Conservation (phyloP, 1,140 invertebrate genomes). For the Spodoptera frugiperda region DNA sequence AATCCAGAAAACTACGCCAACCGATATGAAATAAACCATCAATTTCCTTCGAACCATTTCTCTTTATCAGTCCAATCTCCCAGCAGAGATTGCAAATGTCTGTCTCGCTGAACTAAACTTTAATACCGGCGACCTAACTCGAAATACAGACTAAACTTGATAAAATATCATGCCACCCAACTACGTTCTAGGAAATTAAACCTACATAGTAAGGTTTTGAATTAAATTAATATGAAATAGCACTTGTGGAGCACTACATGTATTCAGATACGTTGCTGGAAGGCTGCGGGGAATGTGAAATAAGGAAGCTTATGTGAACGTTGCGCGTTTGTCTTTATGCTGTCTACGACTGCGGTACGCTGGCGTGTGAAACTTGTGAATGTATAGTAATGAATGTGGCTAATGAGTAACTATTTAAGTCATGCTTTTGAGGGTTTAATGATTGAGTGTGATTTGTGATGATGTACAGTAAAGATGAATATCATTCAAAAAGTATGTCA, state of each 20-base stretch:
- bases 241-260: conserved; percentile 14
- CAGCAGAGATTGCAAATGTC: conserved; percentile 14
- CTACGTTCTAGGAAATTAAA: conserved; percentile 23
- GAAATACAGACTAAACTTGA: conserved; percentile 1
- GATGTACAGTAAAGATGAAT: too few relatives aligned
- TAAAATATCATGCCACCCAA: background rate
- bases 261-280: conserved; percentile 12
- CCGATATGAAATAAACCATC: conserved; percentile 12
- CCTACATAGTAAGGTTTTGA: conserved; percentile 5
- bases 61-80: conserved; percentile 33
- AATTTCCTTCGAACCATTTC: conserved; percentile 2
- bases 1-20: conserved; percentile 1
- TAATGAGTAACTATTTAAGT: too few relatives aligned
- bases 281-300: conserved; percentile 23
- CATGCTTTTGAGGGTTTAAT: too few relatives aligned
- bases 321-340: conserved; percentile 5
- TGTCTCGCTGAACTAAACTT: background rate
- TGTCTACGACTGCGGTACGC: background rate
- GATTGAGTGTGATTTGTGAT: too few relatives aligned
- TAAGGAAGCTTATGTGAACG: conserved; percentile 6
- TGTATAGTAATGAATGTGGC: too few relatives aligned
- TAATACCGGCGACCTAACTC: background rate
- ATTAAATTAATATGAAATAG: conserved; percentile 37
- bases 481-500: background rate
- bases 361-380: too few relatives aligned